These are phyloP conservation scores for Dryoscopus gambensis DNA, from an alignment of 2,113 vertebrate species.

Conservation along the genomic window DNA sequence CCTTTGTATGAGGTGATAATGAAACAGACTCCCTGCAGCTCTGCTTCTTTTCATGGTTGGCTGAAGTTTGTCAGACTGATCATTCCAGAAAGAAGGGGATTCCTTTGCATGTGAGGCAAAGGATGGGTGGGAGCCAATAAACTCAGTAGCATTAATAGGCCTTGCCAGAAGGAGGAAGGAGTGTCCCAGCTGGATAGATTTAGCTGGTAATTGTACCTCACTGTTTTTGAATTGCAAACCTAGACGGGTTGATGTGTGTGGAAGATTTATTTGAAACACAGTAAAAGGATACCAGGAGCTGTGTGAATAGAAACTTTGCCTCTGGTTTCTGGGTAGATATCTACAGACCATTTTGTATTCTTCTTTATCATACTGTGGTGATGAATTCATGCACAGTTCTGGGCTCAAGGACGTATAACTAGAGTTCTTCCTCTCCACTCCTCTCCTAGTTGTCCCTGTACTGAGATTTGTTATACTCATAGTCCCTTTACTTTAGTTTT, in stretches of 20 bases:
- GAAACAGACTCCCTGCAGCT: neutral
- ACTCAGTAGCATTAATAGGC: accelerated
- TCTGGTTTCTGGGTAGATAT: neutral
- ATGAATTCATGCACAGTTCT: neutral
- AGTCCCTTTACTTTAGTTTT: neutral
- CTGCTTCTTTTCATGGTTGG: neutral
- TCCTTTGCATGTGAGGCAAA: neutral
- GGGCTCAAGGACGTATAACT: neutral
- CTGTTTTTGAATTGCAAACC: neutral
- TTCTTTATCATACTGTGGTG: neutral
- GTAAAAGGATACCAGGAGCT: neutral
- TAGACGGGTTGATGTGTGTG: neutral
- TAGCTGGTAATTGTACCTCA: neutral
- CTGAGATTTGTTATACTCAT: neutral
- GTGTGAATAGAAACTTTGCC: neutral
- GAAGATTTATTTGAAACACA: neutral
- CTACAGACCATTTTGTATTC: neutral
- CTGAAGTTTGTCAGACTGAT: neutral
- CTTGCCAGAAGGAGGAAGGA: neutral
- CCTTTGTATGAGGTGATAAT: neutral
- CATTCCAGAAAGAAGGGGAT: neutral
- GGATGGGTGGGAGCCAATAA: neutral
- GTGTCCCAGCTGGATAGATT: neutral
- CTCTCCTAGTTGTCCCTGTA: neutral
- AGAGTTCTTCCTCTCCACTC: neutral